Evolutionary conservation across 2,888 invertebrate genomes (phyloP).

Genomic region (Willowsia nigromaculata): DNA sequence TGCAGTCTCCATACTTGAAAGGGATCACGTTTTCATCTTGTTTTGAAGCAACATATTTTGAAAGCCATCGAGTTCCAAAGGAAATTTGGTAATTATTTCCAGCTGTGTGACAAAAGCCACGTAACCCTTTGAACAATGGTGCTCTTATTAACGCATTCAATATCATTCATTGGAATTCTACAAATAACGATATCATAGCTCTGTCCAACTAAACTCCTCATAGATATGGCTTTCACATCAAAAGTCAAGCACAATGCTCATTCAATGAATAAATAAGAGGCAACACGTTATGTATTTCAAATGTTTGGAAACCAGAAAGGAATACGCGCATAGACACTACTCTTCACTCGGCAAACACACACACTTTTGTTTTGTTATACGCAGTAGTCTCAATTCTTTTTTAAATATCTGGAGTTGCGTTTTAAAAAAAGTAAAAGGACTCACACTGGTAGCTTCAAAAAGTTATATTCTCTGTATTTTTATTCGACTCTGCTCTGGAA

Average conservation of each 20-base stretch:
- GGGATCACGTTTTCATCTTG: background rate
- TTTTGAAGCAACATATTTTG: background rate
- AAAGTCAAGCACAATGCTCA: background rate
- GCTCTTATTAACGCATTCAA: background rate
- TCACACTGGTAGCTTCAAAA: background rate
- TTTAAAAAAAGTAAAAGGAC: background rate
- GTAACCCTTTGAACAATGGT: background rate
- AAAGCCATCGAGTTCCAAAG: no score
- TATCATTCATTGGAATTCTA: background rate
- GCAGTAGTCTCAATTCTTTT: background rate
- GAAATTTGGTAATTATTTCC: constrained; percentile 25
- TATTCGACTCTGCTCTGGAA: constrained; percentile 12
- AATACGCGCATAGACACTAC: background rate
- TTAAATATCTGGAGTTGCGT: background rate
- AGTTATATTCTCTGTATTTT: constrained; percentile 24
- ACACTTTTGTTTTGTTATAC: no score
- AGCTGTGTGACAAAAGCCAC: constrained; percentile 11
- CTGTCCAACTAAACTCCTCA: background rate
- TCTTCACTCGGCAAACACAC: background rate
- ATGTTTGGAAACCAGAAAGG: background rate
- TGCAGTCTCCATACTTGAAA: background rate
- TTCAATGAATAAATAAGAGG: background rate
- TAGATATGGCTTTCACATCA: no score
- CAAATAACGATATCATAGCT: no score
- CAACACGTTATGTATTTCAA: background rate